Evolutionary conservation across 2,888 invertebrate genomes (phyloP), one percentile per base, ranked within the genome.

Genomic region (Pinctada fucata): DNA sequence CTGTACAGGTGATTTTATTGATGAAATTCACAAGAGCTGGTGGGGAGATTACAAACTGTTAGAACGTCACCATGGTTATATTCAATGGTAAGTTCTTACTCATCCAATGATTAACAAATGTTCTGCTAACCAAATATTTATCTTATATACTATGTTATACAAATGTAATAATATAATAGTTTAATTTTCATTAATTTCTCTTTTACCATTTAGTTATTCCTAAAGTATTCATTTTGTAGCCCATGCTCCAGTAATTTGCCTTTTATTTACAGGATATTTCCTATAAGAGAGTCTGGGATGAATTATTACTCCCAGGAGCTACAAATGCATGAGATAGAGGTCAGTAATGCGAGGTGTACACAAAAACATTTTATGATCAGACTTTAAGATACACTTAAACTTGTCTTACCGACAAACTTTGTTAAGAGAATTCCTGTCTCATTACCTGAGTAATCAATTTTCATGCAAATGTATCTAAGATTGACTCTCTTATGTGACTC

Each of bases 31-130:
- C 72, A 72, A 79, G 47, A 51, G 86, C 0, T 90, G 90, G 90
- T 85, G 74, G 79, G 87, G 85, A 52, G 78, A 90, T 58, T 89
- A 88, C 52, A 70, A 78, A 3, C 75, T 72, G 10, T 75, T 90
- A 48, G 90, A 90, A 63, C 72, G 77, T 5, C 90, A 90, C 76
- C 90, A 90, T 86, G 90, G 90, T n/a, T 91, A 88, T 79, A 90
- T 91, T 64, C 89, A 90, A 75, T 90, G 88, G 89, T 87, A 81
- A 75, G 79, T 77, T 31, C 31, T 47, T 45, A 64, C 4, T 13
- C 45, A 31, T 49, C 5, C 10, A 63, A 58, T 2, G 8, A n/a
- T 13, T 8, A 3, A 50, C 31, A 31, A 13, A 66, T 66, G 31
- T 66, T 5, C 6, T 66, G 66, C 6, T n/a, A 8, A 2, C 4